Evolutionary conservation across 1,140 invertebrate species (phyloP).

Genomic region (Idris sp.): DNA sequence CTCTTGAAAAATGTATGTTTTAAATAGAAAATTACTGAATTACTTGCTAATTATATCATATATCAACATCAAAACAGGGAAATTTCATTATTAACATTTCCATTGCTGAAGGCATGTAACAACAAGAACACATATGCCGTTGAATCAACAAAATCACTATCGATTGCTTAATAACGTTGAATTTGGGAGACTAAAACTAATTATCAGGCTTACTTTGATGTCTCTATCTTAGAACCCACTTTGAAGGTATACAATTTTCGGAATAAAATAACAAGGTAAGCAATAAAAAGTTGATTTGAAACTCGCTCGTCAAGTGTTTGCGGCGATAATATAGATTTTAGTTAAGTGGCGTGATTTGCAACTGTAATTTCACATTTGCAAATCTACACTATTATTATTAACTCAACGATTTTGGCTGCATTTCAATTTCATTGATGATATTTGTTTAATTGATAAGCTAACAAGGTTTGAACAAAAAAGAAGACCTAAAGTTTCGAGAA

Average conservation of each 20-base stretch:
- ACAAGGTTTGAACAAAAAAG: neutral
- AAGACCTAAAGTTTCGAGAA: neutral
- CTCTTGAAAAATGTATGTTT: too few relatives aligned
- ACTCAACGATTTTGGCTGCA: neutral
- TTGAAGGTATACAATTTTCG: conserved; percentile 1
- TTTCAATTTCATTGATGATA: conserved; percentile 17
- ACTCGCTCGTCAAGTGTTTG: conserved; percentile 18
- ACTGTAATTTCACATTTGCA: conserved; percentile 18
- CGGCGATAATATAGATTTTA: conserved; percentile 40
- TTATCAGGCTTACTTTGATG: conserved; percentile 22
- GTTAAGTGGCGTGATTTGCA: conserved; percentile 29
- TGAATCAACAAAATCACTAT: conserved; percentile 30
- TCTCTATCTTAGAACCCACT: conserved; percentile 7
- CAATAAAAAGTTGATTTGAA: conserved; percentile 48
- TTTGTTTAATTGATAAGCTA: conserved; percentile 24
- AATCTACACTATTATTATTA: too few relatives aligned
- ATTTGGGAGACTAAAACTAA: conserved; percentile 36
- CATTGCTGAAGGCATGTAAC: neutral
- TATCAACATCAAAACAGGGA: too few relatives aligned
- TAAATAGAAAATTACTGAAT: too few relatives aligned
- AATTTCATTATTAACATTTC: neutral
- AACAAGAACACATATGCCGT: conserved; percentile 1
- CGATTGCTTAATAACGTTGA: conserved; percentile 33
- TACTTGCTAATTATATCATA: too few relatives aligned
- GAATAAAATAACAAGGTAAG: conserved; percentile 27